Conservation (phyloP, 2,888 invertebrate species). For the Drosophila robusta region DNA sequence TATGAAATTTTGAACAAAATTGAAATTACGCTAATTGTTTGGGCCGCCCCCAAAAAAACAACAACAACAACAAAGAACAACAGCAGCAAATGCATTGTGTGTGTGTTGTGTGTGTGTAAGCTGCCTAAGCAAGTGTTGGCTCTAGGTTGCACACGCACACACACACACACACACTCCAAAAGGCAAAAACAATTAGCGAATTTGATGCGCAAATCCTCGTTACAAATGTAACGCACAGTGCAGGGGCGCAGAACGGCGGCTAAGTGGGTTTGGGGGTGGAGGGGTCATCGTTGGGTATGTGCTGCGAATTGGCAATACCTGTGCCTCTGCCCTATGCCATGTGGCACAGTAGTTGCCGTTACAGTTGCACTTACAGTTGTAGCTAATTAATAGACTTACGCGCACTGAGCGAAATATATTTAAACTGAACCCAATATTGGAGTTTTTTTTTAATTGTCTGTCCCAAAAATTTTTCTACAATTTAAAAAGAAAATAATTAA, state of each 20-base stretch:
- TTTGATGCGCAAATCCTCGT: constrained; percentile 77
- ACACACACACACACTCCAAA: constrained; percentile 35
- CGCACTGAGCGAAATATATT: constrained; percentile 12
- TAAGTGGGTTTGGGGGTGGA: not conserved
- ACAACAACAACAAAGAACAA: constrained; percentile 14
- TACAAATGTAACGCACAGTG: constrained; percentile 60
- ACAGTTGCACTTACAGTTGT: constrained; percentile 36
- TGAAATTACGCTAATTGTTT: constrained; percentile 84
- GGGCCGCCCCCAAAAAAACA: constrained; percentile 42
- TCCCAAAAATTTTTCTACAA: no score
- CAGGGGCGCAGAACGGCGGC: not conserved
- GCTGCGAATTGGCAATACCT: constrained; percentile 17
- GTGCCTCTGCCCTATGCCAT: not conserved
- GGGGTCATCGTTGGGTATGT: not conserved
- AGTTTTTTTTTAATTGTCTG: no score
- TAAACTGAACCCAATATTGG: no score
- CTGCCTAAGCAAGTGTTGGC: constrained; percentile 33
- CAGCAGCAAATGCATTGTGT: constrained; percentile 11
- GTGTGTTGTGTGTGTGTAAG: constrained; percentile 22
- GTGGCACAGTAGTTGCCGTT: constrained; percentile 1
- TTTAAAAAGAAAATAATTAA: no score
- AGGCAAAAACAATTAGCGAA: constrained; percentile 80
- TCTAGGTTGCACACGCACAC: constrained; percentile 4
- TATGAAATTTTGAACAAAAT: constrained; percentile 84
- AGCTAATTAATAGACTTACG: constrained; percentile 77